Conservation (phyloP, 2,113 vertebrate genomes). For the Sylvia atricapilla region DNA sequence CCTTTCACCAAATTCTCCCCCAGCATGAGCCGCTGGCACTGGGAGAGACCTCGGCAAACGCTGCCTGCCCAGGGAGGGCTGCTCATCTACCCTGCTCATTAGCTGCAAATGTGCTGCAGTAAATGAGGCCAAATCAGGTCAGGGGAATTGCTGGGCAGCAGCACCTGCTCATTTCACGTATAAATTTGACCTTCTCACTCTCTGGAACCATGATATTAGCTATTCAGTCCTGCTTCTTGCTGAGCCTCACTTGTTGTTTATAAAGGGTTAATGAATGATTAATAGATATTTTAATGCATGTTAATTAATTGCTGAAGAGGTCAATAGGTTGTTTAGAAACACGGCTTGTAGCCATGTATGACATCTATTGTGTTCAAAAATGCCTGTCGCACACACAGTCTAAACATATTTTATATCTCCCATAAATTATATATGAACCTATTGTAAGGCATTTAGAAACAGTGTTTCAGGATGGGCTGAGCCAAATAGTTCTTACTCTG, state of each 20-base stretch:
- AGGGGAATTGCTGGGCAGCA: not conserved
- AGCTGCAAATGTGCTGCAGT: not conserved
- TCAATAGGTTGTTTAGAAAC: slow-evolving; percentile 47
- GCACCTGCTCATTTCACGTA: not conserved
- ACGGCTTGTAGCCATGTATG: slow-evolving; percentile 29
- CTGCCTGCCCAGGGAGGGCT: not conserved
- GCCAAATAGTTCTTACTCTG: not conserved
- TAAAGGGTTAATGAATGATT: slow-evolving; percentile 56
- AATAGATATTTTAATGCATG: slow-evolving; percentile 45
- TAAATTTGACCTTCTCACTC: not conserved
- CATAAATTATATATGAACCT: slow-evolving; percentile 45
- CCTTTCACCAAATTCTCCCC: not conserved
- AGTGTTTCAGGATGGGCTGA: not conserved
- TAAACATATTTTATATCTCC: not conserved
- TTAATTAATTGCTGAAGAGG: slow-evolving; percentile 51
- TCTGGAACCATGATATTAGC: not conserved
- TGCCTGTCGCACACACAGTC: not conserved
- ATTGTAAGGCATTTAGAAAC: slow-evolving; percentile 14
- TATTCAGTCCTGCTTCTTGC: not conserved
- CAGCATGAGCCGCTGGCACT: not conserved
- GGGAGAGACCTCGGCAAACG: not conserved
- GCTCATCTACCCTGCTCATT: not conserved
- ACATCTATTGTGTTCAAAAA: slow-evolving; percentile 46
- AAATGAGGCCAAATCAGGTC: not conserved
- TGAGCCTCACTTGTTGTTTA: not conserved